Evolutionary conservation across 1,140 invertebrate species (phyloP).

Genomic region (Daktulosphaira vitifoliae): DNA sequence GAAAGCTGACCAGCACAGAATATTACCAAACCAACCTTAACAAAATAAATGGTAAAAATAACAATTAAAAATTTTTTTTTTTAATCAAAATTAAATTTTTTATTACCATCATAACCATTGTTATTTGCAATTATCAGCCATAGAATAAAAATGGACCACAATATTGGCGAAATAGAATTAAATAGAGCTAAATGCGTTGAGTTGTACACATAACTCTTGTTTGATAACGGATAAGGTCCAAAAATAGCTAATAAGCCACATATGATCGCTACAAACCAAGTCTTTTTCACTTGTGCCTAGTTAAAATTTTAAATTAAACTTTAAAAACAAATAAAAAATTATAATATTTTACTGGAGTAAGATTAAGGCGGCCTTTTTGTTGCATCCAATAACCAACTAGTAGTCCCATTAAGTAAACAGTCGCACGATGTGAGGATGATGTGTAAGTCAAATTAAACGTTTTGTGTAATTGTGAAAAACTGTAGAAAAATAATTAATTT

Average conservation of each 20-base stretch:
- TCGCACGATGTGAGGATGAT: slow-evolving; percentile 53
- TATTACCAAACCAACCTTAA: slow-evolving; percentile 52
- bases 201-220: slow-evolving; percentile 53
- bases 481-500: neutral
- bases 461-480: slow-evolving; percentile 35
- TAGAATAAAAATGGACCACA: slow-evolving; percentile 51
- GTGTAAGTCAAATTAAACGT: slow-evolving; percentile 50
- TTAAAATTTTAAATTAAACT: neutral
- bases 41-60: slow-evolving; percentile 18
- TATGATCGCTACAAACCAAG: slow-evolving; percentile 47
- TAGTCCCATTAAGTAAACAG: slow-evolving; percentile 56
- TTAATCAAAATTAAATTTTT: neutral
- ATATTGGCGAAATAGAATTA: slow-evolving; percentile 54
- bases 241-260: slow-evolving; percentile 52
- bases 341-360: slow-evolving; percentile 41
- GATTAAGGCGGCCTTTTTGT: slow-evolving; percentile 44
- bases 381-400: slow-evolving; percentile 52
- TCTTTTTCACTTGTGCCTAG: slow-evolving; percentile 1
- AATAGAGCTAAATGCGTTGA: slow-evolving; percentile 54
- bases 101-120: slow-evolving; percentile 50
- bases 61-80: neutral
- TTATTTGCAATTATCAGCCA: slow-evolving; percentile 58
- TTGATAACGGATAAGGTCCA: slow-evolving; percentile 50
- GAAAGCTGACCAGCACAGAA: slow-evolving; percentile 57
- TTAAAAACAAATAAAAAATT: neutral